These are phyloP conservation scores for Acropora yongei DNA, from an alignment of 64 coral and sea anemone genomes.

Conservation along the genomic window DNA sequence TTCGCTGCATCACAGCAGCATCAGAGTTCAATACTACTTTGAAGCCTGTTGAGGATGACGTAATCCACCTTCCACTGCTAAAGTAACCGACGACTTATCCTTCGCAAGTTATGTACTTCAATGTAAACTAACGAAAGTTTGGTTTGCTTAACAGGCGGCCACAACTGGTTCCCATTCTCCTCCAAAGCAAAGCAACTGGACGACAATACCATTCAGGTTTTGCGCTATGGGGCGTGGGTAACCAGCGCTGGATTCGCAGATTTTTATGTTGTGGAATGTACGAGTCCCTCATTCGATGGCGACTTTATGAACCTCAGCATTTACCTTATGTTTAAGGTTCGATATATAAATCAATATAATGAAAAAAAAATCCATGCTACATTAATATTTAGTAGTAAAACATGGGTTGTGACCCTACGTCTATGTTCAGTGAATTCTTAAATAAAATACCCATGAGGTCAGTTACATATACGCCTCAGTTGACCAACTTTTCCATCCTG, in stretches of 20 bases:
- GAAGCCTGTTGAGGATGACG: background rate
- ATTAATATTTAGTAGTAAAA: no score
- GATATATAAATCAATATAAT: background rate
- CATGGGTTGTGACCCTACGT: no score
- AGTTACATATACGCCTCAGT: no score
- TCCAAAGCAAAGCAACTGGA: constrained; percentile 62
- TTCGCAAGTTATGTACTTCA: background rate
- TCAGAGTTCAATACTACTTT: no score
- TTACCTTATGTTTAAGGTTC: constrained; percentile 78
- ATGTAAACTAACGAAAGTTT: background rate
- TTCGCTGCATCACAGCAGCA: no score
- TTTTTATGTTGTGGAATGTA: constrained; percentile 77
- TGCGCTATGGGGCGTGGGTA: constrained; percentile 67
- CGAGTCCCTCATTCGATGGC: constrained; percentile 69
- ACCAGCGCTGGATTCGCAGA: constrained; percentile 82
- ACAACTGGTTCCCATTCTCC: constrained; percentile 80
- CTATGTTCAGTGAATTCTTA: no score
- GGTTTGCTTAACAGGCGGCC: constrained; percentile 43
- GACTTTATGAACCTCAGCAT: constrained; percentile 73
- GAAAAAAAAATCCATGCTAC: no score
- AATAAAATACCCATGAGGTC: no score
- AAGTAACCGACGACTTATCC: background rate
- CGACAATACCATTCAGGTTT: constrained; percentile 64
- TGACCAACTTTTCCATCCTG: no score
- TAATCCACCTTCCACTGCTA: background rate